Evolutionary conservation across 2,113 vertebrate genomes (phyloP), one percentile per base, ranked within the genome.

Genomic region (Morone chrysops): DNA sequence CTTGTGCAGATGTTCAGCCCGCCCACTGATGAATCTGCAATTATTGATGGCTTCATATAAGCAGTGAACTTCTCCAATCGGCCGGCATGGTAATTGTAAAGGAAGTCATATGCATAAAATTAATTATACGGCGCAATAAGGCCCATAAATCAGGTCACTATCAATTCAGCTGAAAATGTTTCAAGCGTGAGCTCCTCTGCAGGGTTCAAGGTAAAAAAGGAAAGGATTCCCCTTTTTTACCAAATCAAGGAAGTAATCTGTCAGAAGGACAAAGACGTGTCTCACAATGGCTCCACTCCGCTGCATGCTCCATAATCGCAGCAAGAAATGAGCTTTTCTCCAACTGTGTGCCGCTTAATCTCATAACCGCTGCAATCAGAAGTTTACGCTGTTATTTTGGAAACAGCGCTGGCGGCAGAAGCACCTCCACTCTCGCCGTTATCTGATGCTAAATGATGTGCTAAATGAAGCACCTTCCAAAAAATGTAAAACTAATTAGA

Each of bases 71-170:
- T 95, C 95, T 94, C 94, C 93, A 94, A 92, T 95, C 92, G 92
- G 90, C 82, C 86, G 10, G 57, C 84, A 75, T 82, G 90, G 96
- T 97, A 97, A 99, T 97, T 96, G 96, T 97, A 95, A 96, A 96
- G 95, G 97, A 97, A 97, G 95, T 96, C 96, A 97, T 96, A 97
- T 97, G 96, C 96, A 97, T 97, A 97, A 97, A 96, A 97, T 97
- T 96, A 97, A 96, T 97, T 96, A 95, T 96, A 90, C 94, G 75
- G 87, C 92, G 95, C 95, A 96, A 96, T 95, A 97, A 89, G 92
- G 94, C 96, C 95, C 96, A 97, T 97, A 97, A 98, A 97, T 97
- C 96, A 97, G 96, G 91, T 96, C 95, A 95, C 92, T 94, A 93
- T 94, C 95, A 96, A 97, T 97, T 94, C 91, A 89, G 86, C 89